A percentile compares a stretch with the other conserved stretches of the same genome.
Evolutionary conservation across 1,140 invertebrate genomes (phyloP).

Genomic region (Venustaconcha ellipsiformis): DNA sequence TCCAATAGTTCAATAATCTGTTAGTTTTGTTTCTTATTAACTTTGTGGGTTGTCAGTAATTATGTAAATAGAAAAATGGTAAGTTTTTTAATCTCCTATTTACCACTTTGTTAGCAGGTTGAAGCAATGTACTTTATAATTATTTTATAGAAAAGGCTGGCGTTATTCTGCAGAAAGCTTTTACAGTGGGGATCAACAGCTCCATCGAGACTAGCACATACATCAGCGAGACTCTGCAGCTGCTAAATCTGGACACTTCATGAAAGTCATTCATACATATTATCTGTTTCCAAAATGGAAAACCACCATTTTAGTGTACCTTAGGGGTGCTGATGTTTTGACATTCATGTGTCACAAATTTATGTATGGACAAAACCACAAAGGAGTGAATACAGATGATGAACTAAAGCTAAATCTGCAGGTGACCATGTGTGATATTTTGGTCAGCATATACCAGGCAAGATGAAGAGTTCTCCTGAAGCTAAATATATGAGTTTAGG

Average conservation of each 20-base stretch:
- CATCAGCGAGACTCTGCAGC: slow-evolving; percentile 82
- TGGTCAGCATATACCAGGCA: too few species aligned
- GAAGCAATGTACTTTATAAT: slow-evolving; percentile 51
- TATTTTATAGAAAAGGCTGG: slow-evolving; percentile 79
- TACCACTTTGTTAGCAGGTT: too few species aligned
- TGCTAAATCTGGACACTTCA: slow-evolving; percentile 81
- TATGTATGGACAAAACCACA: too few species aligned
- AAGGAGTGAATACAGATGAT: too few species aligned
- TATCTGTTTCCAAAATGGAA: too few species aligned
- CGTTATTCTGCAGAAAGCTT: slow-evolving; percentile 83
- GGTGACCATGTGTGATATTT: too few species aligned
- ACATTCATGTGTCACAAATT: too few species aligned
- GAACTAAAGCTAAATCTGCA: too few species aligned
- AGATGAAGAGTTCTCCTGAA: too few species aligned
- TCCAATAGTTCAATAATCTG: slow-evolving; percentile 1
- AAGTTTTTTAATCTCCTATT: background rate
- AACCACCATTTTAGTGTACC: too few species aligned
- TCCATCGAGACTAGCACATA: slow-evolving; percentile 82
- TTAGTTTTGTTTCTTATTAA: background rate
- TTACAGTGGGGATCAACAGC: slow-evolving; percentile 83
- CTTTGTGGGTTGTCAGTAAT: background rate
- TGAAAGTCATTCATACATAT: slow-evolving; percentile 1
- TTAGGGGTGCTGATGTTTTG: too few species aligned
- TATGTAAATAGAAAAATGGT: background rate
- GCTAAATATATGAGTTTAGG: too few species aligned